Evolutionary conservation across 37 sponge, comb jelly and placozoan species (phyloP).

Genomic region (Tethya wilhelma): DNA sequence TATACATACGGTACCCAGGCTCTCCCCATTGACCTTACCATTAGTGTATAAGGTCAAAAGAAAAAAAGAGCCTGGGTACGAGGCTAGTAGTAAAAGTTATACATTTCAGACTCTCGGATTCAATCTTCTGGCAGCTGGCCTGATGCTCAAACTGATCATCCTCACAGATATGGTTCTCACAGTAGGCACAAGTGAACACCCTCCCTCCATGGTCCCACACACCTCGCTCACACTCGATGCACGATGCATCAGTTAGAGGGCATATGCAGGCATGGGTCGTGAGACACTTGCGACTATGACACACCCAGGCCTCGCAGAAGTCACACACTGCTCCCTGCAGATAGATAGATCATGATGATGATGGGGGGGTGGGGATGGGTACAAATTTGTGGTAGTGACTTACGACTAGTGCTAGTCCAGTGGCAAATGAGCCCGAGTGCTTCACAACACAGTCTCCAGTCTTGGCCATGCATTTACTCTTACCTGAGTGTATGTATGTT

Average conservation of each 20-base stretch:
- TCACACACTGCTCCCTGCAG: conserved; percentile 98
- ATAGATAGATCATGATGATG: neutral
- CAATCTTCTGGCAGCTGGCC: conserved; percentile 96
- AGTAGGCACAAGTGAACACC: conserved; percentile 92
- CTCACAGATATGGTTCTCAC: conserved; percentile 90
- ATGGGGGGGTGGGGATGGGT: neutral
- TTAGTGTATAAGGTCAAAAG: too few species aligned
- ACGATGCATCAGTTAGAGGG: conserved; percentile 84
- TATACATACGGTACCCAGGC: too few species aligned
- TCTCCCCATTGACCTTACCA: too few species aligned
- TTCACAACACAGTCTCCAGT: conserved; percentile 96
- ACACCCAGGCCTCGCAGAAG: conserved; percentile 98
- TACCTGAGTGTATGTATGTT: conserved; percentile 51
- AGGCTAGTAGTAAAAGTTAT: neutral
- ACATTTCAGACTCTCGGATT: conserved; percentile 92
- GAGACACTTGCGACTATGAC: conserved; percentile 95
- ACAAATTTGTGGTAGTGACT: neutral
- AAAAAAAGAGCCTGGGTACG: too few species aligned
- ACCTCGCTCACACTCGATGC: conserved; percentile 88
- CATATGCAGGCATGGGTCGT: conserved; percentile 96
- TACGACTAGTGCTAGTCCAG: conserved; percentile 92
- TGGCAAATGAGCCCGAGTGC: conserved; percentile 80
- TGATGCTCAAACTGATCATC: conserved; percentile 99
- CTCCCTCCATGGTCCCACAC: conserved; percentile 99
- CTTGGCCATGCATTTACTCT: conserved; percentile 95